Evolutionary conservation across 2,113 vertebrate species (phyloP), one percentile per base, ranked within the genome.

Genomic region (Eptatretus burgeri): DNA sequence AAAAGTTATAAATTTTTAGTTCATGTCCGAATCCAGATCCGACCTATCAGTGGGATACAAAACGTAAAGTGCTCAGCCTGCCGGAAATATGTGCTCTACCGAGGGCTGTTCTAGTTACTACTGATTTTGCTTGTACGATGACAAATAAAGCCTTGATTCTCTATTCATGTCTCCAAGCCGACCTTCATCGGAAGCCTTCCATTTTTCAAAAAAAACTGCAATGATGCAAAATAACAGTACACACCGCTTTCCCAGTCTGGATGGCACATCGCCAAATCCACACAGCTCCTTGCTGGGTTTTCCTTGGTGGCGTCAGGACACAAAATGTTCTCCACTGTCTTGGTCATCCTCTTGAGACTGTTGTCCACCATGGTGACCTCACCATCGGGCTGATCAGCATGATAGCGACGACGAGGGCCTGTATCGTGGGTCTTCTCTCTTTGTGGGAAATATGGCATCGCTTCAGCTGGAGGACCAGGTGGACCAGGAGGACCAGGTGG

Each of bases 271-370:
- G 19, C 19, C n/a, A 60, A 20, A 20, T 60, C 56, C 13, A n/a
- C n/a, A 60, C 56, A 60, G 56, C 56, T 60, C n/a, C 56, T n/a
- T 17, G 56, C 56, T 20, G 56, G 56, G 56, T 60, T 20, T n/a
- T n/a, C 10, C 56, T 60, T 60, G 56, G 56, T 60, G 56, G n/a
- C 56, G 10, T 60, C 56, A 13, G 56, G 56, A 20, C 56, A 17
- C 56, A 60, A 17, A 20, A 60, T 60, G 56, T 60, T 60, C 56
- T 60, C 56, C 10, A 60, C n/a, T 10, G n/a, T n/a, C n/a, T 60
- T 60, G 56, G 56, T 60, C n/a, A 60, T n/a, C n/a, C 56, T 9
- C 56, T 60, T 60, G 56, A 60, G 56, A 20, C n/a, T 60, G n/a
- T 17, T 20, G 19, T 60, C 56, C 56, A 60, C 56, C 56, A 17